Evolutionary conservation across 2,888 invertebrate genomes (phyloP).

Genomic region (Lithophane socia): DNA sequence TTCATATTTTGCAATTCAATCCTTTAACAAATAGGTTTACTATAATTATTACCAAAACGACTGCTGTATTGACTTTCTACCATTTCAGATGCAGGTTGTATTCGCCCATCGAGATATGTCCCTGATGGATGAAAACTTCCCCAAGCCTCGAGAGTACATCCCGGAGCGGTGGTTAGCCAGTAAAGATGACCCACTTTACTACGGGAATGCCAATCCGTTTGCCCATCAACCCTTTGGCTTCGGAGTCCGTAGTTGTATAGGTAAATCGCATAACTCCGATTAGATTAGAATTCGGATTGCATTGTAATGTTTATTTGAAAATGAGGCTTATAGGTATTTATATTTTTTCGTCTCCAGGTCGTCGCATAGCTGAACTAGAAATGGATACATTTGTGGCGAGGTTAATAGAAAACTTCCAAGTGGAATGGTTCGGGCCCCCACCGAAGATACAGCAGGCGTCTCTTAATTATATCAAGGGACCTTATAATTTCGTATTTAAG

Average conservation of each 20-base stretch:
- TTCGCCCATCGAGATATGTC: slow-evolving; percentile 91
- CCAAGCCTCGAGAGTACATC: slow-evolving; percentile 90
- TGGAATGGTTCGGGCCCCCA: too few relatives aligned
- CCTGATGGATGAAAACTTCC: slow-evolving; percentile 92
- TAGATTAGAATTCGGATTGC: background rate
- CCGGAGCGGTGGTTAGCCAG: slow-evolving; percentile 94
- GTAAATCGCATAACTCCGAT: slow-evolving; percentile 72
- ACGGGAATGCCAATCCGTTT: slow-evolving; percentile 90
- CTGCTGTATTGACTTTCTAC: background rate
- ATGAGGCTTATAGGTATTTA: too few relatives aligned
- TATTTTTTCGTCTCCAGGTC: too few relatives aligned
- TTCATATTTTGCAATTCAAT: background rate
- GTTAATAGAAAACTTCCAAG: too few relatives aligned
- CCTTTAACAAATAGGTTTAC: background rate
- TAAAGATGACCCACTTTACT: slow-evolving; percentile 79
- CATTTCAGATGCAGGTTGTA: slow-evolving; percentile 71
- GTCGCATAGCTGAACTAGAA: too few relatives aligned
- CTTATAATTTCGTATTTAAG: too few relatives aligned
- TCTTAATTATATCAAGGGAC: too few relatives aligned
- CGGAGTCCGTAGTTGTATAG: slow-evolving; percentile 92
- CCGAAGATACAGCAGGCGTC: too few relatives aligned
- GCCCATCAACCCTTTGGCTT: slow-evolving; percentile 92
- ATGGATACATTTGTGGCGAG: too few relatives aligned
- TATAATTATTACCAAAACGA: background rate
- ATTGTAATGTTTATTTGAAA: background rate